These are phyloP conservation scores for Excalfactoria chinensis DNA, from an alignment of 2,113 vertebrate genomes.

Conservation along the genomic window DNA sequence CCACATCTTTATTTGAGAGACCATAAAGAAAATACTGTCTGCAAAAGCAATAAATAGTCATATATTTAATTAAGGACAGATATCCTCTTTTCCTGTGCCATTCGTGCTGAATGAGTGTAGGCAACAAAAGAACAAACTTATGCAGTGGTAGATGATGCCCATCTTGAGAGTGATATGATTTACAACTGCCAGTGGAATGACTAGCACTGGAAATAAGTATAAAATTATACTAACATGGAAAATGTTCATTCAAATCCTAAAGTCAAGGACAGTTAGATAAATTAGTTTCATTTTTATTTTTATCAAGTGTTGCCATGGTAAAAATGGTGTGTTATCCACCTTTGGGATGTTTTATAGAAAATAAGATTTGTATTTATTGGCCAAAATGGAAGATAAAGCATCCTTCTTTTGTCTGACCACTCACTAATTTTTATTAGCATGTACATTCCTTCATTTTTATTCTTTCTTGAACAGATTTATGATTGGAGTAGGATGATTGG, in stretches of 20 bases:
- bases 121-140: not conserved
- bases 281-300: not conserved
- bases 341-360: not conserved
- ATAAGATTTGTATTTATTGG: not conserved
- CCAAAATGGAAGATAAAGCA: not conserved
- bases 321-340: not conserved
- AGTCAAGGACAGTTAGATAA: not conserved
- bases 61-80: not conserved
- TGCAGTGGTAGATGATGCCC: not conserved
- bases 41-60: constrained; percentile 10
- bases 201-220: not conserved
- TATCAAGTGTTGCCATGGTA: not conserved
- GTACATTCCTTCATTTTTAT: not conserved
- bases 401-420: not conserved
- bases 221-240: not conserved
- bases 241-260: not conserved
- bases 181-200: not conserved
- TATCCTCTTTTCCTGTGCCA: not conserved
- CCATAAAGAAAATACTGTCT: not conserved
- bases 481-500: not conserved
- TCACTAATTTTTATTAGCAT: not conserved
- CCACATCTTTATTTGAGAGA: constrained; percentile 22
- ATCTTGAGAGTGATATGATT: not conserved
- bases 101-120: not conserved
- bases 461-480: not conserved